Evolutionary conservation across 2,113 vertebrate genomes (phyloP).

Genomic region (human (Homo sapiens)): GRCh38 chr3:99247001-99247500

Average conservation of each 20-base stretch:
- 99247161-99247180: background rate
- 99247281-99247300: background rate
- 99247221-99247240: background rate
- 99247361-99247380: background rate
- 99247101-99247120: background rate
- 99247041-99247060: background rate
- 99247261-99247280: background rate
- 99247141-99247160: slow-evolving; percentile 1
- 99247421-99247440: background rate
- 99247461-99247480: background rate
- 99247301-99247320: slow-evolving; percentile 1
- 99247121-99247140: slow-evolving; percentile 7
- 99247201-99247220: background rate
- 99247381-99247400: background rate
- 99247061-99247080: background rate
- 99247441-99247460: background rate
- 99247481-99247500: background rate
- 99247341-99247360: background rate
- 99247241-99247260: background rate
- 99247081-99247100: slow-evolving; percentile 6
- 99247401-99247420: background rate
- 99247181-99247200: background rate
- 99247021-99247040: background rate
- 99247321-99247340: slow-evolving; percentile 5
- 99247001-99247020: background rate